Base-by-base conservation (phyloP, 2,113 vertebrate species). In the Seriola quinqueradiata region DNA sequence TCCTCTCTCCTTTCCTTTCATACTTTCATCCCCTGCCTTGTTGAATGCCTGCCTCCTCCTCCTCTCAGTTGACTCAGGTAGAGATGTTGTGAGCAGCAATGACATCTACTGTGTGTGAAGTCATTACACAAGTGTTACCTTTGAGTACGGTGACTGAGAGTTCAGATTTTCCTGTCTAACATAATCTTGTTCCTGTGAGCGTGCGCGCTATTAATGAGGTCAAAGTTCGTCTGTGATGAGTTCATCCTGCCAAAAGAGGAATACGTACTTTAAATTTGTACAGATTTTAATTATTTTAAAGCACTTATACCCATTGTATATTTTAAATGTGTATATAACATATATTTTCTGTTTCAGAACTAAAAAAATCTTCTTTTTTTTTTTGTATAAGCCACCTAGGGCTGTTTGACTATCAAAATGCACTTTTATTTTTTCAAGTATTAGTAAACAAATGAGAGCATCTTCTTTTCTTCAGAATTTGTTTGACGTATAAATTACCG, bases 171-270 rank as follows among this genome's bases (percentile, higher is more conserved):
- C 58, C 48, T 70, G 55, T 87, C 28, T 64, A 9, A 7, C 71
- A 28, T 40, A 70, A 71, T 57, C 74, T 21, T 55, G 68, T 61
- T 58, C 54, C 38, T 64, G 79, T 77, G 40, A 79, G 77, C 59
- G 54, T 60, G 69, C 57, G 21, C 60, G n/a, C 66, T 9, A 4
- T 76, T 59, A 52, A 77, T 85, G 81, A 90, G 89, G 90, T 94
- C 88, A 86, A 87, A 77, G 83, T 91, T 88, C 78, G 75, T 92
- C 59, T 87, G 69, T 89, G 79, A 88, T 81, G 90, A 93, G 93
- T 94, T 93, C 89, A 79, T 92, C 89, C 92, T 95, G 93, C 93
- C 94, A 94, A 95, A 94, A 93, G 76, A 84, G 83, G 78, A 84
- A 85, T 48, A 85, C 67, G 38, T 84, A 91, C 85, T 90, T 90